Evolutionary conservation across 2,797 vertebrate species (phyloP).

Genomic region (Coendou prehensilis): DNA sequence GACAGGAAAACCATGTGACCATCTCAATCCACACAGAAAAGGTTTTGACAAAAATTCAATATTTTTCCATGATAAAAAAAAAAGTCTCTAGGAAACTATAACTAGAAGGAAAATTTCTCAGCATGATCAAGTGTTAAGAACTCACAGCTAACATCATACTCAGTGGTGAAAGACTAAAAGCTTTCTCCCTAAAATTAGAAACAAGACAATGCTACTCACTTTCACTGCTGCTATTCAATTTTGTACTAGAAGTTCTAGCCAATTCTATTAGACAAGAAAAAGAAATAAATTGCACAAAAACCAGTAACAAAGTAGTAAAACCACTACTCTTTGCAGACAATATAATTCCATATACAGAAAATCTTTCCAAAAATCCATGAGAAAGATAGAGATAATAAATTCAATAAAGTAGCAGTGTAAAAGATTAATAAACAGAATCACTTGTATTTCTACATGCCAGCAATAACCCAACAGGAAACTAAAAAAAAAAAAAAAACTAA

Average conservation of each 20-base stretch:
- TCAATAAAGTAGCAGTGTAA: background rate
- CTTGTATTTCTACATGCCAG: conserved; percentile 14
- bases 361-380: conserved; percentile 4
- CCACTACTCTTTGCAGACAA: background rate
- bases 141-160: background rate
- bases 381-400: conserved; percentile 52
- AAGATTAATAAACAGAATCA: conserved; percentile 42
- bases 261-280: background rate
- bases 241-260: background rate
- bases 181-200: background rate
- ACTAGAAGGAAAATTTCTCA: conserved; percentile 38
- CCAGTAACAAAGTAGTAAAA: background rate
- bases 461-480: conserved; percentile 46
- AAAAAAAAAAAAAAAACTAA: conserved; percentile 52
- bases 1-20: background rate
- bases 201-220: background rate
- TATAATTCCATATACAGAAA: background rate
- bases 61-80: conserved; percentile 18
- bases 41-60: conserved; percentile 41
- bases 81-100: conserved; percentile 27
- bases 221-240: background rate
- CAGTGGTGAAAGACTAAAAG: background rate
- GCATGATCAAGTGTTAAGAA: conserved; percentile 6
- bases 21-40: conserved; percentile 57
- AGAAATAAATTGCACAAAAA: background rate